Evolutionary conservation across 2,113 vertebrate species (phyloP).

Genomic region (Caretta caretta): DNA sequence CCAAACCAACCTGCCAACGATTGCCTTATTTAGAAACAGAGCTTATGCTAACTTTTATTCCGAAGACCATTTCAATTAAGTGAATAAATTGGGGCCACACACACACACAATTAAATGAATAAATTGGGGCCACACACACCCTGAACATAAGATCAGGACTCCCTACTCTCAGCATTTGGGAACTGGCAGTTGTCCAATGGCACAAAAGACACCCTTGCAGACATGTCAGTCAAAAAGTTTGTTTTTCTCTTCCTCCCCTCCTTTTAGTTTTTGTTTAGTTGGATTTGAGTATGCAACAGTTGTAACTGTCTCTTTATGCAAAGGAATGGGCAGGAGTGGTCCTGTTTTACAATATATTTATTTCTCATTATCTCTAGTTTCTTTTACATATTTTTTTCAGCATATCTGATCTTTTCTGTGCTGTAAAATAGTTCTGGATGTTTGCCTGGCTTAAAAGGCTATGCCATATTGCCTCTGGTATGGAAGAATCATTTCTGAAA

Average conservation of each 20-base stretch:
- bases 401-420: background rate
- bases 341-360: background rate
- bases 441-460: background rate
- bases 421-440: background rate
- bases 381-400: background rate
- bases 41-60: background rate
- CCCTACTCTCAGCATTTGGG: background rate
- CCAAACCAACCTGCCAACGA: background rate
- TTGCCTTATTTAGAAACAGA: background rate
- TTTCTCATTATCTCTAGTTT: fast-evolving
- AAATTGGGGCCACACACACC: background rate
- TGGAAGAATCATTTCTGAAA: background rate
- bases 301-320: background rate
- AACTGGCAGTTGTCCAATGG: background rate
- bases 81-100: constrained; percentile 34
- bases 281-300: background rate
- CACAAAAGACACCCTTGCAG: background rate
- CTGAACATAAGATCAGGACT: background rate
- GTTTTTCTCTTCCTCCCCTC: background rate
- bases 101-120: background rate
- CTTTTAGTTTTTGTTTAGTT: background rate
- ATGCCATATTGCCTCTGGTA: background rate
- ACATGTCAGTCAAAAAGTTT: background rate
- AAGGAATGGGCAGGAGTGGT: background rate
- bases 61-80: background rate